Evolutionary conservation across 35 echinoderm and acorn worm species (phyloP).

Genomic region (Stichopus chloronotus): DNA sequence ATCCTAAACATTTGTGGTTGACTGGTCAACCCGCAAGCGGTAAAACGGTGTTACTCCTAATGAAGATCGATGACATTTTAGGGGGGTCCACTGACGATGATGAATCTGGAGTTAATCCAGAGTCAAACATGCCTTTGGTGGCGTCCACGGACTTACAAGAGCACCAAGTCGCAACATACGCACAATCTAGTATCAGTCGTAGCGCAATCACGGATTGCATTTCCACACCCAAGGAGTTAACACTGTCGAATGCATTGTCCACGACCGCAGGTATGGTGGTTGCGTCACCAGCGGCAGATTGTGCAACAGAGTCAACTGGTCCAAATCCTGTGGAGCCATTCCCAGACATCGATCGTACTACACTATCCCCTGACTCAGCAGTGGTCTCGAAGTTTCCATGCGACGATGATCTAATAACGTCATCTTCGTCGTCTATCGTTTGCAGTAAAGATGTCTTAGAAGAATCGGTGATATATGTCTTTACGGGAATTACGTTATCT

Average conservation of each 20-base stretch:
- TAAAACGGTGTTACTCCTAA: constrained; percentile 12
- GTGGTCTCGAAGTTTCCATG: no score
- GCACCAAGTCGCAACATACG: background rate
- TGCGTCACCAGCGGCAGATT: background rate
- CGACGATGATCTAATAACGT: background rate
- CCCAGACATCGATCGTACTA: background rate
- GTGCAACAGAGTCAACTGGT: background rate
- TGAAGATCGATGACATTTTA: constrained; percentile 45
- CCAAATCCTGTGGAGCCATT: background rate
- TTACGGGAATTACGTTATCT: background rate
- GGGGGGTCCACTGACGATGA: background rate
- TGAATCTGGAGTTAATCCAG: background rate
- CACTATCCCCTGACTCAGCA: background rate
- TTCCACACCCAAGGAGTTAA: no score
- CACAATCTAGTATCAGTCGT: background rate
- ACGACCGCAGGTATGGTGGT: background rate
- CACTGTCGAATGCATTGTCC: background rate
- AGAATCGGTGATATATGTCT: constrained; percentile 12
- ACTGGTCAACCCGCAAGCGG: constrained; percentile 37
- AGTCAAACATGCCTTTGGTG: background rate
- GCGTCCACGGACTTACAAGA: background rate
- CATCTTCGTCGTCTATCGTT: background rate
- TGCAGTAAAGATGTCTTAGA: background rate
- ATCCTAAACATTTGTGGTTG: constrained; percentile 13
- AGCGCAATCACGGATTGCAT: background rate